These are phyloP conservation scores for Villa cingulata DNA, from an alignment of 2,888 invertebrate genomes.

Conservation along the genomic window DNA sequence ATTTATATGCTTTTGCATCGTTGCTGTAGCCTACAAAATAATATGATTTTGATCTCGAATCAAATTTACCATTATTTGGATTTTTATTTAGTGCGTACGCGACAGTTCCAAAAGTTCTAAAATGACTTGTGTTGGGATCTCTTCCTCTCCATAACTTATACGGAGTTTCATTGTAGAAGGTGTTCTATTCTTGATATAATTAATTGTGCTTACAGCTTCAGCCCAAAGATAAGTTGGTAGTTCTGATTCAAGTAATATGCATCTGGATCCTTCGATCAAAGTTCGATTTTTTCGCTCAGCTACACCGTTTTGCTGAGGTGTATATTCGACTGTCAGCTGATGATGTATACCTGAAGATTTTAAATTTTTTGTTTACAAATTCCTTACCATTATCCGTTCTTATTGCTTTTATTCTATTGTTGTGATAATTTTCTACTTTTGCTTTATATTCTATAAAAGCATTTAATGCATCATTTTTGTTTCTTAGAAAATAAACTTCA, in stretches of 20 bases:
- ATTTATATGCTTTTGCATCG: too few relatives aligned
- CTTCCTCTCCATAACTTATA: slow-evolving; percentile 25
- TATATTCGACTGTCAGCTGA: not conserved
- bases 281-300: slow-evolving; percentile 13
- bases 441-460: not conserved
- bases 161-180: slow-evolving; percentile 18
- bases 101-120: slow-evolving; percentile 28
- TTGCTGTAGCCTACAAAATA: not conserved
- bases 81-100: slow-evolving; percentile 7
- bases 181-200: slow-evolving; percentile 6
- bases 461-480: not conserved
- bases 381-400: not conserved
- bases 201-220: slow-evolving; percentile 15
- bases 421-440: not conserved
- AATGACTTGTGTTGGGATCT: slow-evolving; percentile 23
- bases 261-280: slow-evolving; percentile 13
- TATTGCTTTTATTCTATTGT: not conserved
- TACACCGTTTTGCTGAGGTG: not conserved
- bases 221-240: slow-evolving; percentile 11
- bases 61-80: not conserved
- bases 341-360: not conserved
- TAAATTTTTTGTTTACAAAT: not conserved
- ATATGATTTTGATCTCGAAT: not conserved
- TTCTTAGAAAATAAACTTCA: not conserved
- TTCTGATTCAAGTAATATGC: slow-evolving; percentile 14